Percentiles rank a stretch among this genome's conserved stretches.
phyloP scores from a whole-genome alignment of 2,888 invertebrate species.

The Sepioteuthis lessoniana region DNA sequence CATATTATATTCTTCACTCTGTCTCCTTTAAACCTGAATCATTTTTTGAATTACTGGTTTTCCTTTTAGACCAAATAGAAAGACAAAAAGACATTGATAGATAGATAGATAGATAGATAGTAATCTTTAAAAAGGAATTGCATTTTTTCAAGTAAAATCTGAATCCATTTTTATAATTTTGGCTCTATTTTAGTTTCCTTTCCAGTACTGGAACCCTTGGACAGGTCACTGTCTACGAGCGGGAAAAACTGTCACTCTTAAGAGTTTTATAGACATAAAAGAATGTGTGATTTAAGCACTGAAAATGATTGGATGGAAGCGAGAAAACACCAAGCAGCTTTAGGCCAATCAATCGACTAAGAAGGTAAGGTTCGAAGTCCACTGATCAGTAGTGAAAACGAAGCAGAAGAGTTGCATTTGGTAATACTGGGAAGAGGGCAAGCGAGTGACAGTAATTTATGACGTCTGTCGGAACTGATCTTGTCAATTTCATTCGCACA shows the following conservation, averaged over 20 bases:
- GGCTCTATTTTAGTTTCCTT: no score
- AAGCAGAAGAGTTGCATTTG: background rate
- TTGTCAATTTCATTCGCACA: background rate
- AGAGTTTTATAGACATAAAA: background rate
- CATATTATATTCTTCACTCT: no score
- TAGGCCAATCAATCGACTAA: background rate
- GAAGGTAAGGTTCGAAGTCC: background rate
- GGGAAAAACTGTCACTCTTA: background rate
- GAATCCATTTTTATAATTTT: no score
- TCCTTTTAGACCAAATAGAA: no score
- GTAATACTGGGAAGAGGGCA: background rate
- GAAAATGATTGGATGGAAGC: background rate
- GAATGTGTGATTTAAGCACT: background rate
- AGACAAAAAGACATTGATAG: no score
- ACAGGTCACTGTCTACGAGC: background rate
- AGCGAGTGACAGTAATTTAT: background rate
- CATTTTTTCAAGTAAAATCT: no score
- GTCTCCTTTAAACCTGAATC: no score
- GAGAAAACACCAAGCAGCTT: background rate
- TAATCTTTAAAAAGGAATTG: no score
- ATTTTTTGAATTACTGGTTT: no score
- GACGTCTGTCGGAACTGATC: slow-evolving; percentile 33
- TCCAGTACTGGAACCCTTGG: background rate
- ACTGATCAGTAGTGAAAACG: background rate
- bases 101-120: no score